Base-by-base conservation (phyloP, 1,140 invertebrate species). In the Heliothis subflexa region DNA sequence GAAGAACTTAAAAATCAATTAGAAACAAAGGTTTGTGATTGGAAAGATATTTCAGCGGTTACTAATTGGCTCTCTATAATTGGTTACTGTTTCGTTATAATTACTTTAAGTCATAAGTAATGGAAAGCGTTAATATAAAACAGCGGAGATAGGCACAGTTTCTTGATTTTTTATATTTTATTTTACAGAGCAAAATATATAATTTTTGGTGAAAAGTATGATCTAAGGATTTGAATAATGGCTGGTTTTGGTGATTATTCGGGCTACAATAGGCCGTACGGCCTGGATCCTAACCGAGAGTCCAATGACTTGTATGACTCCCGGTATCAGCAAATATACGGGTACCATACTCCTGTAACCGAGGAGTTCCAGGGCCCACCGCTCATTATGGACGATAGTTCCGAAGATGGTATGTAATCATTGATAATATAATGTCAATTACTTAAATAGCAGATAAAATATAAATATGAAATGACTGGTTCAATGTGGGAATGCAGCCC, bases 371-470 rank as follows among this genome's bases (percentile, higher is more conserved):
- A 93, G 79, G 92, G 92, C 33, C 92, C 93, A 45, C 93, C 92
- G 40, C 78, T 94, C 57, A 86, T 95, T 28, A 91, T 94, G 88
- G 93, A 95, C 74, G 95, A 96, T 82, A 88, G 85, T 78, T 91
- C 95, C 40, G 95, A 95, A 74, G 95, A 96, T 86, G 95, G 95
- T 96, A 85, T 84, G 55, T 78, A 50, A 25, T 62, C 25, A 76
- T 40, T 40, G 11, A 40, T 40, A 3, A 40, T 40, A 40, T 40
- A 40, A 40, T 40, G 7, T 55, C 16, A 55, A n/a, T 10, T 55
- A 9, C 18, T 21, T 12, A 55, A 21, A 55, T 7, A 21, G 18
- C 18, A 55, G n/a, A 2, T 14, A 55, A 0, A 57, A 5, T 3
- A 13, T 28, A 9, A 40, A 28, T 12, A 18, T 25, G 12, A 5